Base-by-base conservation (phyloP, 2,797 vertebrate species). In the Zenarchopterus dispar region DNA sequence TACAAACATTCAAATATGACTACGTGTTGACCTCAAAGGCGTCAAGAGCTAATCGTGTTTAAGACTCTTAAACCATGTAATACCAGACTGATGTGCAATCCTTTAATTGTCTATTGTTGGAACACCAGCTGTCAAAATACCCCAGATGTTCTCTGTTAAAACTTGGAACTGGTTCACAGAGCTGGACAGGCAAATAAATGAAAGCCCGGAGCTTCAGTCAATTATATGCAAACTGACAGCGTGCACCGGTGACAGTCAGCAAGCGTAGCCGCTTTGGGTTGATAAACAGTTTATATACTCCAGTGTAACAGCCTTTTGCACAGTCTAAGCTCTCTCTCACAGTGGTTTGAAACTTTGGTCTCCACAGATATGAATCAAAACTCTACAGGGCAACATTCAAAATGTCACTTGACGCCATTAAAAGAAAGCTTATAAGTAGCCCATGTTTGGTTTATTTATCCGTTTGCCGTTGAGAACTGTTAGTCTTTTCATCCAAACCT, bases 141-240 rank as follows among this genome's bases (percentile, higher is more conserved):
- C 36, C 36, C 36, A 13, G 13, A 39, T 39, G 36, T 39, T 15
- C 36, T 16, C 36, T 39, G 36, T 16, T 39, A 39, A 39, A 39
- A 13, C 36, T 39, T 39, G 36, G 36, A 15, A 39, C 36, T 15
- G 36, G 11, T 3, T 39, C 36, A 39, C 10, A 24, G 43, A 22
- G 49, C 49, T 3, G 8, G 23, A 63, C 10, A 8, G 43, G 19
- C 31, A 58, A 67, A 59, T 48, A 33, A 58, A 67, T 10, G 36
- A 36, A 36, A 56, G 44, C 47, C 28, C 21, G 43, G 21, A 64
- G 43, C 43, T 44, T 59, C 55, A 22, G 41, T 67, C 49, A 53
- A 51, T 53, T 56, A 44, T 36, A 62, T 65, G 49, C 21, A 24
- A 58, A 43, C 21, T n/a, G 61, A 73, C 44, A 61, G 52, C 31